Percentiles rank a stretch among this genome's conserved stretches.
These are phyloP conservation scores for Callospermophilus lateralis DNA, from an alignment of 2,113 vertebrate species.

Conservation along the genomic window DNA sequence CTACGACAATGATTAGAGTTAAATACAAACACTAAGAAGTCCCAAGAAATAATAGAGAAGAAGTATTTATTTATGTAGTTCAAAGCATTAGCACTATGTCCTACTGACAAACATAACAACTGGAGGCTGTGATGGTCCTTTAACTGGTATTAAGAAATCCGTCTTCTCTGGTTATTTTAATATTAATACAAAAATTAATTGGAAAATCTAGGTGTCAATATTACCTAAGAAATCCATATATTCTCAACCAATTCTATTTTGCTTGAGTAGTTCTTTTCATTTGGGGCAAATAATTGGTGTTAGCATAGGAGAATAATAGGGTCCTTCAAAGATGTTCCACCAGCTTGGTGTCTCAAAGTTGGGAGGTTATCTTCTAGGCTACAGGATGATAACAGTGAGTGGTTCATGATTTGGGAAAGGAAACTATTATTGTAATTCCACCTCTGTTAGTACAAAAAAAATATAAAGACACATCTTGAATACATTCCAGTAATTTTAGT, in stretches of 20 bases:
- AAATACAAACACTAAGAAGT: slow-evolving; percentile 75
- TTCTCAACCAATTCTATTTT: slow-evolving; percentile 72
- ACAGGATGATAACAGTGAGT: slow-evolving; percentile 65
- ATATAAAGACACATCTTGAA: slow-evolving; percentile 82
- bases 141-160: slow-evolving; percentile 15
- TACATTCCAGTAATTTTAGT: slow-evolving; percentile 85
- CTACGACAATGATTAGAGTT: slow-evolving; percentile 68
- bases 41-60: slow-evolving; percentile 63
- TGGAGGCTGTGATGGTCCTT: slow-evolving; percentile 55
- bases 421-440: slow-evolving; percentile 79
- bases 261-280: slow-evolving; percentile 71
- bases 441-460: slow-evolving; percentile 70
- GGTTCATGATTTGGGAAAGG: slow-evolving; percentile 65
- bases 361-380: slow-evolving; percentile 71
- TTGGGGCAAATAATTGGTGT: slow-evolving; percentile 54
- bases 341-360: no score
- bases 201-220: slow-evolving; percentile 63
- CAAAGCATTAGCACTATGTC: slow-evolving; percentile 47
- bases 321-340: no score
- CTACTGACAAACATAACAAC: slow-evolving; percentile 58
- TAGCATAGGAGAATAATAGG: no score
- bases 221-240: slow-evolving; percentile 68
- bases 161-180: slow-evolving; percentile 51
- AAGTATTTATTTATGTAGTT: slow-evolving; percentile 64
- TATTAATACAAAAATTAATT: slow-evolving; percentile 33